These are phyloP conservation scores for Noctua comes DNA, from an alignment of 2,888 invertebrate genomes.

Conservation along the genomic window DNA sequence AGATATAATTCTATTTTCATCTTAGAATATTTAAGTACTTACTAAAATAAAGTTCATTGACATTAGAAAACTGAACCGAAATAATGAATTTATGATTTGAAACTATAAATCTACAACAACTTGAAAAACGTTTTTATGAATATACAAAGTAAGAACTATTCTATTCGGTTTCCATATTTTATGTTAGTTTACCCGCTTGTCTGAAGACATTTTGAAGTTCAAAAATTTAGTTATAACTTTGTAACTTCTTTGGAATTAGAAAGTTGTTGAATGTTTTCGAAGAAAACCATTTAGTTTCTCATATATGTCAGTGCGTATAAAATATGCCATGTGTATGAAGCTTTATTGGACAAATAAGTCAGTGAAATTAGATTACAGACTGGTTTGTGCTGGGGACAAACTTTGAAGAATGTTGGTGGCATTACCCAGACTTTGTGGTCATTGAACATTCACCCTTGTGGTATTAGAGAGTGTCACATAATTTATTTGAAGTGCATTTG, in stretches of 20 bases:
- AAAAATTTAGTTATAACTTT: constrained; percentile 44
- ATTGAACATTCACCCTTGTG: constrained; percentile 6
- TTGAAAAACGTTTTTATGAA: constrained; percentile 13
- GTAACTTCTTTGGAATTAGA: constrained; percentile 42
- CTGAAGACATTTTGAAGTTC: constrained; percentile 45
- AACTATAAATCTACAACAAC: constrained; percentile 20
- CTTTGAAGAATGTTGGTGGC: constrained; percentile 16
- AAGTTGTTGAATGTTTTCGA: constrained; percentile 46
- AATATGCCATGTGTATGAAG: constrained; percentile 18
- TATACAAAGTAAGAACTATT: constrained; percentile 28
- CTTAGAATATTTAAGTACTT: constrained; percentile 19
- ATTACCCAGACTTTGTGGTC: constrained; percentile 1
- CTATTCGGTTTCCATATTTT: constrained; percentile 46
- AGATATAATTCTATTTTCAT: constrained; percentile 4
- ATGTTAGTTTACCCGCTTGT: constrained; percentile 44
- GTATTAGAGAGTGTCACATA: background rate
- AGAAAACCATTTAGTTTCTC: constrained; percentile 42
- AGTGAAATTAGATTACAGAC: constrained; percentile 38
- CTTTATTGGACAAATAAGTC: constrained; percentile 42
- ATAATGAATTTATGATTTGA: constrained; percentile 5
- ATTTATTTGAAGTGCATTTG: background rate
- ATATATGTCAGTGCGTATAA: constrained; percentile 28
- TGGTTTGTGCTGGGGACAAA: constrained; percentile 23
- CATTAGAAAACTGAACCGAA: background rate
- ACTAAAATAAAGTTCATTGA: constrained; percentile 16